phyloP scores from a whole-genome alignment of 2,113 vertebrate genomes.

The Anoplopoma fimbria region DNA sequence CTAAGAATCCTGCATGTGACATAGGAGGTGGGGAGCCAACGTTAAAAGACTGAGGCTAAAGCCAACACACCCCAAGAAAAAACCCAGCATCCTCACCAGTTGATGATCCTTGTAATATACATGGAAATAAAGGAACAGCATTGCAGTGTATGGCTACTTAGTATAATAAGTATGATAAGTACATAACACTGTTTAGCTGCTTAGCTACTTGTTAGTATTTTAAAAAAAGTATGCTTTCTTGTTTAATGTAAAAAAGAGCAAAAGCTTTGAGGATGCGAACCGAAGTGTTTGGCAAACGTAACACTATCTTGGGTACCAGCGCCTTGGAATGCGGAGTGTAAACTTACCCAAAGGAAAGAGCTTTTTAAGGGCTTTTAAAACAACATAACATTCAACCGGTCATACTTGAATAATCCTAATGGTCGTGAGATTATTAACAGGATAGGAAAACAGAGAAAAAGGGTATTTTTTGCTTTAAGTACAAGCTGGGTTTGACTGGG shows the following conservation, averaged over 20 bases:
- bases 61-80: not conserved
- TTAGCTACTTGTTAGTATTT: not conserved
- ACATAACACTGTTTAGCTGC: not conserved
- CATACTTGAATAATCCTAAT: not conserved
- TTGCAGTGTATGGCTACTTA: too few relatives aligned
- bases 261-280: not conserved
- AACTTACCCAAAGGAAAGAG: not conserved
- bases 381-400: not conserved
- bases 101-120: not conserved
- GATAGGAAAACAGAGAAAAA: not conserved
- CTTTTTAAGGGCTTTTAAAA: not conserved
- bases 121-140: not conserved
- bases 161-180: too few relatives aligned
- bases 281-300: too few relatives aligned
- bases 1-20: too few relatives aligned
- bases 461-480: not conserved
- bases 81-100: not conserved
- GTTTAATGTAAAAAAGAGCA: not conserved
- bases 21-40: not conserved
- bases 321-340: not conserved
- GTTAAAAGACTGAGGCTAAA: not conserved
- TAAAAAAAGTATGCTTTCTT: not conserved
- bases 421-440: not conserved
- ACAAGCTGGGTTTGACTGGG: not conserved
- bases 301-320: too few relatives aligned